Base-by-base conservation (phyloP, 2,113 vertebrate genomes). In the Pseudois nayaur region DNA sequence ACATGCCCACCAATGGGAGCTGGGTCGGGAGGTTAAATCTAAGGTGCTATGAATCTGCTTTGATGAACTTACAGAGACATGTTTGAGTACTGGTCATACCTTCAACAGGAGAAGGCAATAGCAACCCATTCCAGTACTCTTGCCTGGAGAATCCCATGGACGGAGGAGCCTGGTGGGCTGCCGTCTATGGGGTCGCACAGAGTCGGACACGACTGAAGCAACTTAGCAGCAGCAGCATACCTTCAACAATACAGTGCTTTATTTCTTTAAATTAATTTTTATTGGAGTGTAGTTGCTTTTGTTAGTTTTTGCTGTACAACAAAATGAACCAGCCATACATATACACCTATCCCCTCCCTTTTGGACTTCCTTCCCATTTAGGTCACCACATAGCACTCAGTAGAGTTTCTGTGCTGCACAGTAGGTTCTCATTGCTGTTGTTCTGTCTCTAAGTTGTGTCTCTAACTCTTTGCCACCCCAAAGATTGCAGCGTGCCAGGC, bases 1-100 rank as follows among this genome's bases (percentile, higher is more conserved):
- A 10, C 13, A 54, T 21, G 33, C 8, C 21, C 3, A 4, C 0
- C 27, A 11, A 5, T 6, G 40, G 21, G 55, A 17, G 48, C 4
- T 16, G 6, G 31, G n/a, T 8, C 1, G 2, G 29, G 67, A 89
- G n/a, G 3, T 1, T 60, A 40, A n/a, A 52, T 15, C 10, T 60
- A 25, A 91, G 85, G 5, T 27, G 31, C 43, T 59, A 40, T 3
- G 25, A 50, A 76, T 33, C 25, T 1, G 16, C 31, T 64, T 4
- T 6, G 52, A 55, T 45, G 87, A 36, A 12, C 15, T 40, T 15
- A 82, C 1, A 57, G 27, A 67, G 36, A 33, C 17, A 54, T 19
- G 25, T 21, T 21, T 36, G n/a, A 79, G 4, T 25, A 11, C 6
- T 59, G 16, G 17, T 59, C 60, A 67, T 13, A 54, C 40, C 25